phyloP scores from a whole-genome alignment of 2,888 invertebrate genomes.

The Drosophila nr. perissopoda region DNA sequence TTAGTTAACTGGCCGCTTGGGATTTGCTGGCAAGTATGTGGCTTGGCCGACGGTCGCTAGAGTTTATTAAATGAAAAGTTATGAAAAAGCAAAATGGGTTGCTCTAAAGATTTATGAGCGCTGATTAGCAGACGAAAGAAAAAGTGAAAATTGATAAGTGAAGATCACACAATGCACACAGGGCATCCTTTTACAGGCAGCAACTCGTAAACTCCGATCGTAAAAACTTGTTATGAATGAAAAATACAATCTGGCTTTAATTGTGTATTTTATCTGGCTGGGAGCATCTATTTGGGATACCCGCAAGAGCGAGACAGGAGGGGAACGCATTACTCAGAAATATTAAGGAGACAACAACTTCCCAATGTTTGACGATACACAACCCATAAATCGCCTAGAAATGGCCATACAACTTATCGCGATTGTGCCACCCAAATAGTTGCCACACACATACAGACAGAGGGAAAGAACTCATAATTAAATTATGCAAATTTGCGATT shows the following conservation, averaged over 20 bases:
- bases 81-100: conserved; percentile 55
- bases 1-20: conserved; percentile 58
- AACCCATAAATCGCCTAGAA: conserved; percentile 60
- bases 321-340: conserved; percentile 30
- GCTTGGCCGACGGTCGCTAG: conserved; percentile 49
- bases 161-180: conserved; percentile 31
- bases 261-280: conserved; percentile 30
- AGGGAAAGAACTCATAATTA: conserved; percentile 74
- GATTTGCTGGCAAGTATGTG: conserved; percentile 52
- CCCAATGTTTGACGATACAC: conserved; percentile 63
- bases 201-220: conserved; percentile 32
- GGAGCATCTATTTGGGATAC: conserved; percentile 5
- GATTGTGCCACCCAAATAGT: conserved; percentile 65
- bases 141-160: conserved; percentile 62
- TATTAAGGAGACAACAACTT: conserved; percentile 40
- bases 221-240: conserved; percentile 68
- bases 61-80: conserved; percentile 82
- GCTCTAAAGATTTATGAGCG: conserved; percentile 57
- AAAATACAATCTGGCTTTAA: conserved; percentile 45
- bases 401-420: conserved; percentile 63
- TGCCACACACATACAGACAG: conserved; percentile 24
- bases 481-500: conserved; percentile 74
- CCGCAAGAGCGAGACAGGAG: not conserved
- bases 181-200: conserved; percentile 14
- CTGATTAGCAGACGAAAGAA: conserved; percentile 55